Evolutionary conservation across 1,140 invertebrate species (phyloP).

Genomic region (Dolichoris vasculosae): DNA sequence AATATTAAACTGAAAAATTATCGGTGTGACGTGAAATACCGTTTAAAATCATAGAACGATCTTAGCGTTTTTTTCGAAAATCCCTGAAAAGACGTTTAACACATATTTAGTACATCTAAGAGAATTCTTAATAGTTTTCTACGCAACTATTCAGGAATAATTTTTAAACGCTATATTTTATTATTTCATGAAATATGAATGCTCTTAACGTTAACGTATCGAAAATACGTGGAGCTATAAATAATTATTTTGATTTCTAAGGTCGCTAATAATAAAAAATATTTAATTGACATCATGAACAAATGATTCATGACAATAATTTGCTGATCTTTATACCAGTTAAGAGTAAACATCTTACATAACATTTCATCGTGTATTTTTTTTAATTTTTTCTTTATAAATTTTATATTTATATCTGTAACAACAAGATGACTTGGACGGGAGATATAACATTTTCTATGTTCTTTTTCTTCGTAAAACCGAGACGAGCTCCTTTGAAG

Average conservation of each 20-base stretch:
- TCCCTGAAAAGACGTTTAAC: neutral
- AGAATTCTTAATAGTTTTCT: neutral
- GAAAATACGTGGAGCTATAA: neutral
- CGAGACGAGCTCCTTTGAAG: conserved; percentile 13
- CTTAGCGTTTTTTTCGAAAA: neutral
- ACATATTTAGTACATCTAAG: conserved; percentile 1
- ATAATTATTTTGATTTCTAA: neutral
- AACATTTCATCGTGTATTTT: neutral
- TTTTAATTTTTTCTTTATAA: conserved; percentile 12
- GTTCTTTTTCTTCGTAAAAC: conserved; percentile 12
- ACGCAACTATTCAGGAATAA: neutral
- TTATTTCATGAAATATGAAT: conserved; percentile 11
- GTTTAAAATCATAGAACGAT: neutral
- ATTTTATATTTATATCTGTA: conserved; percentile 38
- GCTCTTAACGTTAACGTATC: neutral
- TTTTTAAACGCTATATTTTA: conserved; percentile 17
- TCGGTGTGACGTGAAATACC: conserved; percentile 31
- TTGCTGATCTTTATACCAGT: neutral
- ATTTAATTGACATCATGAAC: neutral
- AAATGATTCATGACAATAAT: conserved; percentile 16
- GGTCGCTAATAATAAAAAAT: neutral
- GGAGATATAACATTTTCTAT: conserved; percentile 41
- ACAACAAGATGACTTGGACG: conserved; percentile 49
- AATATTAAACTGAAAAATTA: neutral
- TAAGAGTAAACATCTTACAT: conserved; percentile 18